Evolutionary conservation across 2,113 vertebrate species (phyloP).

Genomic region (Benthochromis sp.): DNA sequence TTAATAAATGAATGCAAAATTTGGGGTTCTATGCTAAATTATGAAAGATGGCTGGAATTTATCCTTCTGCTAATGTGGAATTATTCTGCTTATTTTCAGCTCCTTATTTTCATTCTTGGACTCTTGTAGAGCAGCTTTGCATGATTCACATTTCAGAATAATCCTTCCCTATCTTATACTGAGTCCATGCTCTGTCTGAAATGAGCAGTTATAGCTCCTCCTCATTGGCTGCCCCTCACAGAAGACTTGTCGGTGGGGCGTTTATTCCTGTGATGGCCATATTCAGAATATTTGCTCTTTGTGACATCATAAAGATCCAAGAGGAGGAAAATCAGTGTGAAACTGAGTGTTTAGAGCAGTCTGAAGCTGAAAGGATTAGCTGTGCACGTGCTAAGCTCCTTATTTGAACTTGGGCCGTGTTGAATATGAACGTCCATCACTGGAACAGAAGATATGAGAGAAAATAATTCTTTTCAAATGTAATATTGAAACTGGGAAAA

Average conservation of each 20-base stretch:
- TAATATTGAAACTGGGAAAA: background rate
- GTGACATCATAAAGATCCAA: background rate
- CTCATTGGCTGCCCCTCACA: background rate
- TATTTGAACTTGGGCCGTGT: background rate
- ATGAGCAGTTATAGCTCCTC: background rate
- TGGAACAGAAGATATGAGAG: background rate
- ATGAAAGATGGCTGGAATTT: background rate
- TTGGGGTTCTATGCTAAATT: background rate
- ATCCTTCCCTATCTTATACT: background rate
- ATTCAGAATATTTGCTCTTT: background rate
- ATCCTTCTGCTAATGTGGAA: background rate
- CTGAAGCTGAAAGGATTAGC: background rate
- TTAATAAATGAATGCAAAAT: background rate
- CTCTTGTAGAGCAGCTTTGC: background rate
- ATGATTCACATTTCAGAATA: background rate
- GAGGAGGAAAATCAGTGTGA: background rate
- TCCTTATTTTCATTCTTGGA: background rate
- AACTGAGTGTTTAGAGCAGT: background rate
- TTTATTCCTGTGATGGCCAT: background rate
- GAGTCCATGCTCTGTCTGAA: background rate
- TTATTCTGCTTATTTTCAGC: background rate
- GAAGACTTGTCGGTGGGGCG: background rate
- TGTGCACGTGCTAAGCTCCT: background rate
- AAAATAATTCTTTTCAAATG: background rate
- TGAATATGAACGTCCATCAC: background rate